Evolutionary conservation across 2,797 vertebrate species (phyloP), one percentile per base, ranked within the genome.

Genomic region (Setipinna tenuifilis): DNA sequence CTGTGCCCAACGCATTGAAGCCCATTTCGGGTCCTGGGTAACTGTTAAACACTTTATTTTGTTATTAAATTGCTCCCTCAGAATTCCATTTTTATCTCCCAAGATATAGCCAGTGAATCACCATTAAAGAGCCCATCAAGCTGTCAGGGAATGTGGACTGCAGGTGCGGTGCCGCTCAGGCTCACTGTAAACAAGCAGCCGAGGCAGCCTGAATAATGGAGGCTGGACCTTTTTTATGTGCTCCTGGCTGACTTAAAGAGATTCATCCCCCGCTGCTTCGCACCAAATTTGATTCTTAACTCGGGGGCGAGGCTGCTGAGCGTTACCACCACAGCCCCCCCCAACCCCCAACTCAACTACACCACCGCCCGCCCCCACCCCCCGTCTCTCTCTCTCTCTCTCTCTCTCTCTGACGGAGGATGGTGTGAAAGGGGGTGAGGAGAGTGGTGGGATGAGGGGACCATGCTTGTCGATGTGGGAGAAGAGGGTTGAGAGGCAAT

Each of bases 71-170:
- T 93, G 91, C 93, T 94, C 91, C 94, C 92, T 92, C 92, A 94
- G 93, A 95, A 95, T 95, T 95, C 94, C 92, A 95, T 95, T 96
- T 95, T 95, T 95, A 94, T 95, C 94, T 94, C 93, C 92, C 92
- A 87, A 95, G 94, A 95, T 95, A 93, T 93, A 92, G 93, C 93
- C 93, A 92, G 94, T 96, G 94, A 96, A 96, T 95, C 95, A 96
- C 92, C 92, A 94, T 95, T 95, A 95, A 95, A 94, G 91, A 93
- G 91, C 93, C 94, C 93, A 95, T 96, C 95, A 95, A 95, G 91
- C 93, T 96, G 95, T 95, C 94, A 95, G 93, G 92, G 91, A 91
- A 92, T 93, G 93, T 91, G 85, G 93, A 93, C 91, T 93, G 93
- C 93, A 95, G 93, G 93, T 94, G 91, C 91, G 87, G 89, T 35